Percentiles rank a stretch among this genome's conserved stretches.
These are phyloP conservation scores for Drosophila hydei DNA, from an alignment of 1,140 invertebrate species.

Conservation along the genomic window DNA sequence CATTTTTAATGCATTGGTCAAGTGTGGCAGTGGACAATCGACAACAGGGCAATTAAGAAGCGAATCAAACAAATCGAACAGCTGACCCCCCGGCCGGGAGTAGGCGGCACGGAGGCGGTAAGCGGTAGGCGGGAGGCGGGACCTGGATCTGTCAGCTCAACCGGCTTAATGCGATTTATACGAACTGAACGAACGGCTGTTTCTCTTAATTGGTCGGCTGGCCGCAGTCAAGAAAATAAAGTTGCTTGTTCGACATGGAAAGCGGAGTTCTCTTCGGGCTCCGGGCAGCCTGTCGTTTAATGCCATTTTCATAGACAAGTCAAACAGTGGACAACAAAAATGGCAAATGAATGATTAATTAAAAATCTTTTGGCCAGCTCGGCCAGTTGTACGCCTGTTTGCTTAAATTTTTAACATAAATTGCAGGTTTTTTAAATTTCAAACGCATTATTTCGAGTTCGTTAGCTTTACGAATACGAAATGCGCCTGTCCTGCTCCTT, in stretches of 20 bases:
- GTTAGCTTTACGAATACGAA: constrained; percentile 81
- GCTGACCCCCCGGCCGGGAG: constrained; percentile 36
- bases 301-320: constrained; percentile 82
- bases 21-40: constrained; percentile 28
- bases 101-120: not conserved
- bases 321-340: constrained; percentile 55
- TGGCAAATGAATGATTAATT: constrained; percentile 81
- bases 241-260: constrained; percentile 69
- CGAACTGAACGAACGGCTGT: constrained; percentile 63
- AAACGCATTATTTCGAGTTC: constrained; percentile 83
- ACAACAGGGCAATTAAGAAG: constrained; percentile 65
- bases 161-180: constrained; percentile 81
- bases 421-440: constrained; percentile 83
- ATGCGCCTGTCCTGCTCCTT: constrained; percentile 31
- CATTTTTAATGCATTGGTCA: constrained; percentile 70
- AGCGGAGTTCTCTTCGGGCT: constrained; percentile 17
- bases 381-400: constrained; percentile 39
- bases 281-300: constrained; percentile 49
- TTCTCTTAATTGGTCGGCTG: constrained; percentile 78
- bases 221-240: constrained; percentile 81
- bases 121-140: not conserved
- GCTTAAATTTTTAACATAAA: constrained; percentile 81
- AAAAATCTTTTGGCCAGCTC: constrained; percentile 45
- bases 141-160: constrained; percentile 38
- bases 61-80: constrained; percentile 77